Evolutionary conservation across 2,888 invertebrate species (phyloP).

Genomic region (Xanthostigma xanthostigma): DNA sequence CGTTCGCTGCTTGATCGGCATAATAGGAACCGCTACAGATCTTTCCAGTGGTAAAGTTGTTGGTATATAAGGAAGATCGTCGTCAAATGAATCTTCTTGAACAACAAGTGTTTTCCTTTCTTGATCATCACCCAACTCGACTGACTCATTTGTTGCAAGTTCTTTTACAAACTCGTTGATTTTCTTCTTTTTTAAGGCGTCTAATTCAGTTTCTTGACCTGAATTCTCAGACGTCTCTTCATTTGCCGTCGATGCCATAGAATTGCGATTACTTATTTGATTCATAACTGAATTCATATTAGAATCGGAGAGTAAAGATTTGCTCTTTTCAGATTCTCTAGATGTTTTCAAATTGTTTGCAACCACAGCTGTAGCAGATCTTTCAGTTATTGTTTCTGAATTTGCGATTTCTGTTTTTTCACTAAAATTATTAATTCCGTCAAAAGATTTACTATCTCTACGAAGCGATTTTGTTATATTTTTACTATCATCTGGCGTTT

Average conservation of each 20-base stretch:
- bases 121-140: conserved; percentile 44
- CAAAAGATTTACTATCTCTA: no score
- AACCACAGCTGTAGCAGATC: no score
- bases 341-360: no score
- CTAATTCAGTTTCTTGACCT: conserved; percentile 52
- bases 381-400: no score
- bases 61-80: conserved; percentile 74
- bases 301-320: no score
- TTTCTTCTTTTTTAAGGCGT: conserved; percentile 27
- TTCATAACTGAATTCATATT: no score
- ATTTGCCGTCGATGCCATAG: conserved; percentile 16
- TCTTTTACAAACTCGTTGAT: conserved; percentile 16
- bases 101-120: conserved; percentile 65
- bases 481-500: no score
- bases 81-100: conserved; percentile 69
- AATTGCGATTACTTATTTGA: conserved; percentile 13
- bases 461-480: no score
- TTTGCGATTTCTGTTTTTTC: no score
- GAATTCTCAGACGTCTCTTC: conserved; percentile 49
- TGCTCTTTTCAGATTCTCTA: no score
- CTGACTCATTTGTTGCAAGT: conserved; percentile 31
- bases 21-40: conserved; percentile 63
- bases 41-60: conserved; percentile 80
- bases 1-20: conserved; percentile 59
- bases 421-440: no score